These are phyloP conservation scores for Drosophila ironensis DNA, from an alignment of 1,140 invertebrate species.

Conservation along the genomic window DNA sequence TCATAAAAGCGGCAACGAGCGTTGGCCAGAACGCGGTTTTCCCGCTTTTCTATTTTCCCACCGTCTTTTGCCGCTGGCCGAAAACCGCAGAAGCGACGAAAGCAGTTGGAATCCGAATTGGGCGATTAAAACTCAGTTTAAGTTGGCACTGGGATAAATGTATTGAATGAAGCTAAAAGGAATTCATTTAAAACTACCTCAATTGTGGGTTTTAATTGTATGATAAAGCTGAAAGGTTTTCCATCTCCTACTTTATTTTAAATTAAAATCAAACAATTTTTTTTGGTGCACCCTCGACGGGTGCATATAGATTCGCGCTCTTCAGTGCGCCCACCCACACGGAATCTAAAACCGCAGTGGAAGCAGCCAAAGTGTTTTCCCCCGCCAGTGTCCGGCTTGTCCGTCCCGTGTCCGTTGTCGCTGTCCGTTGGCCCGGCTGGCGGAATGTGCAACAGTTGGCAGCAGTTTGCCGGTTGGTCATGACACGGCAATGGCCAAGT, in stretches of 20 bases:
- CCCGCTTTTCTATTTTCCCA: not conserved
- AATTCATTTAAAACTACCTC: no score
- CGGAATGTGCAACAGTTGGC: constrained; percentile 49
- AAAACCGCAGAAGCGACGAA: constrained; percentile 30
- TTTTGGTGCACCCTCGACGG: not conserved
- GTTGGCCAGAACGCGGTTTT: constrained; percentile 20
- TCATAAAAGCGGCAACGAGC: constrained; percentile 20
- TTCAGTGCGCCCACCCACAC: constrained; percentile 42
- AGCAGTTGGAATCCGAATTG: constrained; percentile 62
- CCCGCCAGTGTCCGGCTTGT: constrained; percentile 20
- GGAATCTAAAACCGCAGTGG: constrained; percentile 37
- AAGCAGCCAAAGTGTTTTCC: constrained; percentile 50
- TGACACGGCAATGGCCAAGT: constrained; percentile 67
- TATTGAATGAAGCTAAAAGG: no score
- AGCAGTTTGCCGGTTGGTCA: constrained; percentile 61
- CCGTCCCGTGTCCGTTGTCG: not conserved
- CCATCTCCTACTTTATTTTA: no score
- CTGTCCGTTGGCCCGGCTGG: constrained; percentile 20
- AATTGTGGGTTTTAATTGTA: no score
- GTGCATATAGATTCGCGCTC: constrained; percentile 12
- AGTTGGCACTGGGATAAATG: no score
- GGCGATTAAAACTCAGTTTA: constrained; percentile 65
- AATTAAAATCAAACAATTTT: not conserved
- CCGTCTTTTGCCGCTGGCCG: constrained; percentile 18
- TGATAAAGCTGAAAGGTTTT: no score